Conservation (phyloP, 2,113 vertebrate species). For the Calcarius ornatus region DNA sequence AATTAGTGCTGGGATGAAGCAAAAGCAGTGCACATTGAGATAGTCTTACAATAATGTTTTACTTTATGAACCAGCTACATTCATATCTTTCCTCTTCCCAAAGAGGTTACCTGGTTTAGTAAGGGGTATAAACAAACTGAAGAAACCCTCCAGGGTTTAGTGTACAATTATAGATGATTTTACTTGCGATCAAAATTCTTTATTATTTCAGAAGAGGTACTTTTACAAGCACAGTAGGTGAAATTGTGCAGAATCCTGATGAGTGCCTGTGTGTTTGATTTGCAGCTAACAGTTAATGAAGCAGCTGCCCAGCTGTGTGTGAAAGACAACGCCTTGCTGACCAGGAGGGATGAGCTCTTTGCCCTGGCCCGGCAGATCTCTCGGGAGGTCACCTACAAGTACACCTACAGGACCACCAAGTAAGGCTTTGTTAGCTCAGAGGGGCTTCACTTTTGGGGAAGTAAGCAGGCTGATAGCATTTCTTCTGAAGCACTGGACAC, state of each 20-base stretch:
- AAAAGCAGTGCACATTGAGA: not conserved
- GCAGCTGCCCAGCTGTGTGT: conserved; percentile 94
- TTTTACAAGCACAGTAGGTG: not conserved
- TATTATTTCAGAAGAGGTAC: not conserved
- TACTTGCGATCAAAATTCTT: not conserved
- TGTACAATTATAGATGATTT: not conserved
- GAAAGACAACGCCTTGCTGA: conserved; percentile 88
- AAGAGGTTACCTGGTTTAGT: not conserved
- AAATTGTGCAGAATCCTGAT: not conserved
- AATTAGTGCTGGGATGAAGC: conserved; percentile 30
- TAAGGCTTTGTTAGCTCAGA: conserved; percentile 64
- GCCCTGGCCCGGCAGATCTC: conserved; percentile 92
- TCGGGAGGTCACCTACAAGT: conserved; percentile 96
- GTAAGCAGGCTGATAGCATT: not conserved
- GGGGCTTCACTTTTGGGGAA: not conserved
- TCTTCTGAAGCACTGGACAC: not conserved
- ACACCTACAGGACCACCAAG: conserved; percentile 94
- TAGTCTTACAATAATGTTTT: not conserved
- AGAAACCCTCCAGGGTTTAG: not conserved
- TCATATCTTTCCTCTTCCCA: not conserved
- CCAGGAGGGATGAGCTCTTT: conserved; percentile 92
- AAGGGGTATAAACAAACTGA: not conserved
- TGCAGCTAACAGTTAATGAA: conserved; percentile 93
- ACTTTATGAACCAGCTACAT: not conserved
- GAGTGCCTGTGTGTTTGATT: conserved; percentile 24